Evolutionary conservation across 2,113 vertebrate genomes (phyloP).

Genomic region (Emydocephalus ijimae): DNA sequence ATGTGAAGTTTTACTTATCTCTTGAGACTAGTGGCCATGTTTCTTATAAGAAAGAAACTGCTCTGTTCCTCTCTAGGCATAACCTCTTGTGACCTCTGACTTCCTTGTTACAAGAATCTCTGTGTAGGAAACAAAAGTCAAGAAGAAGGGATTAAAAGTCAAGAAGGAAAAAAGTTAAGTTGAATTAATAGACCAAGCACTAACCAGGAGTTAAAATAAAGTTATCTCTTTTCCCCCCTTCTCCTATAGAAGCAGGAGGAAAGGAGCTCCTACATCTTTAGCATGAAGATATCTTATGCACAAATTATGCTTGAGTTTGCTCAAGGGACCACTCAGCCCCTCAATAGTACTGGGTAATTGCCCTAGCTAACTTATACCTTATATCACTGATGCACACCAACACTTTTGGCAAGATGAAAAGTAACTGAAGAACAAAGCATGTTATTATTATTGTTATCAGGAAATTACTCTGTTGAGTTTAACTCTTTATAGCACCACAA

Average conservation of each 20-base stretch:
- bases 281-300: slow-evolving; percentile 67
- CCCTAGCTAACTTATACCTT: slow-evolving; percentile 66
- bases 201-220: slow-evolving; percentile 53
- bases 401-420: slow-evolving; percentile 55
- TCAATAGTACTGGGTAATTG: slow-evolving; percentile 74
- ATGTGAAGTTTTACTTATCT: slow-evolving; percentile 53
- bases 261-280: slow-evolving; percentile 61
- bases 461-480: slow-evolving; percentile 67
- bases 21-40: slow-evolving; percentile 63
- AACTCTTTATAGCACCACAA: slow-evolving; percentile 52
- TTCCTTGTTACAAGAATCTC: slow-evolving; percentile 41
- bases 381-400: slow-evolving; percentile 67
- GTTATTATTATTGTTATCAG: slow-evolving; percentile 68
- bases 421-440: slow-evolving; percentile 61
- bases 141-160: slow-evolving; percentile 44
- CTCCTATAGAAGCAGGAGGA: slow-evolving; percentile 42
- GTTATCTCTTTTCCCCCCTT: slow-evolving; percentile 25
- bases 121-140: slow-evolving; percentile 51
- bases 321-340: slow-evolving; percentile 67
- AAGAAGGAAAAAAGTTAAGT: slow-evolving; percentile 52
- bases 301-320: slow-evolving; percentile 75
- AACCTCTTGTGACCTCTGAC: slow-evolving; percentile 57
- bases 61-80: slow-evolving; percentile 37
- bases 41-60: slow-evolving; percentile 58
- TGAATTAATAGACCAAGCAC: slow-evolving; percentile 64